Base-by-base conservation (phyloP, 2,888 invertebrate species). In the Venusia cambrica region DNA sequence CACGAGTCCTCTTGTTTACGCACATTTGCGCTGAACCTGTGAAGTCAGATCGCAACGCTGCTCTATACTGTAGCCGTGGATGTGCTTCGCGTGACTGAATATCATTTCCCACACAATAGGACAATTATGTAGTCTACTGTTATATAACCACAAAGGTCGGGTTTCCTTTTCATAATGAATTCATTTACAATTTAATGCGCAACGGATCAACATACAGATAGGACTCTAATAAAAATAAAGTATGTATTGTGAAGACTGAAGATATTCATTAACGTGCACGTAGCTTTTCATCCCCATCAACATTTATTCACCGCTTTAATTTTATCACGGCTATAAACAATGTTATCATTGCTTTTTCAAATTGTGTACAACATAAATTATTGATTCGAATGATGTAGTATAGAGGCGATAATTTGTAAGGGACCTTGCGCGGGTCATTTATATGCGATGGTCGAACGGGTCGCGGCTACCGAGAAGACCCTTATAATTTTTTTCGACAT, bases 401-500 rank as follows among this genome's bases (percentile, higher is more conserved):
- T 28, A 30, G 28, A 43, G 51, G 48, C 42, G 51, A 61, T 64
- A 57, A 62, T 62, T 59, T 57, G 51, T 57, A 36, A 53, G 51
- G 57, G 19, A 26, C 24, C 54, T 51, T 57, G 47, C 57, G 57
- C 63, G 52, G 46, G 58, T 49, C 58, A 63, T 66, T 64, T 65
- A 62, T 69, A 72, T 70, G 67, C 69, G 51, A 56, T 42, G 36
- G 50, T 28, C 39, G 48, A 47, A 53, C 49, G 38, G 54, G 49
- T 29, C 38, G 38, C 39, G 39, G 50, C 49, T 58, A 59, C 65
- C 55, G 49, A 60, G 61, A 63, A 57, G 43, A 45, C 47, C 55
- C 52, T 60, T 48, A 50, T 54, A 49, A 47, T 69, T 71, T 72
- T 69, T 69, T 68, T 55, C 32, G 57, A 71, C 68, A 70, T 75